Evolutionary conservation across 2,888 invertebrate genomes (phyloP), one percentile per base, ranked within the genome.

Genomic region (Trichogramma dendrolimi): DNA sequence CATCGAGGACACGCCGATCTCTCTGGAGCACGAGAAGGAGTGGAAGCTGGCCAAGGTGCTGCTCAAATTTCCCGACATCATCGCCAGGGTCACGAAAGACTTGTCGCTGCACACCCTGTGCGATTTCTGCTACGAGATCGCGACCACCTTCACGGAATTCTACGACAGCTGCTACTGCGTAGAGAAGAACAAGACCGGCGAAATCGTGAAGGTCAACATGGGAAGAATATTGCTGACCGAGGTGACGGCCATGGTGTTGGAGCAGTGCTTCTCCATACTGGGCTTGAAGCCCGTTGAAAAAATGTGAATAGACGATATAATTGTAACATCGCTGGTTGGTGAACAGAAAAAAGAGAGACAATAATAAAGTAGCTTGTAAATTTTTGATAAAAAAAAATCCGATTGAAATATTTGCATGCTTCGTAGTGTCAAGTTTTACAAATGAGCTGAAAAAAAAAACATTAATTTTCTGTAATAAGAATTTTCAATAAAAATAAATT

Each of bases 141-240:
- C 93, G n/a, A 88, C 92, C 5, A 85, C 88, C 2, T 99, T 98
- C 77, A 89, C 94, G 0, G 99, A 99, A 78, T 99, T 99, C 80
- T 99, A 99, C 80, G 96, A 97, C 76, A 88, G 84, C 71, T 99
- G 99, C 80, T 99, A 98, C 76, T 98, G 98, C 76, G 89, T 99
- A 56, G 95, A 97, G 78, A 96, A 94, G 78, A 90, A 96, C 79
- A 84, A 87, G 75, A 59, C 79, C 75, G 95, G 95, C 0, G 87
- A 90, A 74, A 87, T 94, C 69, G 79, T 89, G 1, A 90, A 90
- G 74, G 87, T 98, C 6, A 89, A 95, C 77, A 87, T 88, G 77
- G 90, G 91, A 65, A 86, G 99, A 64, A 85, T 99, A 69, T 84
- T 96, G 70, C 82, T 99, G 4, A 92, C 94, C 74, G 97, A 99